Evolutionary conservation across 2,888 invertebrate species (phyloP), one percentile per base, ranked within the genome.

Genomic region (Rapana venosa): DNA sequence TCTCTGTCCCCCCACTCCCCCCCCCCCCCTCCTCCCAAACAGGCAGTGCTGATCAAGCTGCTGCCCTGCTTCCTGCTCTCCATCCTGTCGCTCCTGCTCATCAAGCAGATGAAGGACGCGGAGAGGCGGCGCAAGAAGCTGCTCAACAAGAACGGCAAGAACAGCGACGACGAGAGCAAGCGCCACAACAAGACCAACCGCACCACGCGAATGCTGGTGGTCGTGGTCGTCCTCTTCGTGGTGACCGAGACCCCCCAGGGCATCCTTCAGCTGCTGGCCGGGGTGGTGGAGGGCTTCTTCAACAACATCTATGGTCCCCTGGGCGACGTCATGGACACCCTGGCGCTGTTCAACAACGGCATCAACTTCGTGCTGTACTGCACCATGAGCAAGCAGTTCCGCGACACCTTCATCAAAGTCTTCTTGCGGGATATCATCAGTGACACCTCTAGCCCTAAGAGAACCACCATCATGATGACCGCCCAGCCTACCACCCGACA

Each of bases 311-410:
- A 99, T 96, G 92, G 93, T 22, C 96, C 96, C 20, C 94, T 97
- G 35, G 96, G 96, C 6, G 98, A 98, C 95, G 95, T 98, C 89
- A 98, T 99, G 97, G 99, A 99, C 96, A 97, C 98, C 90, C 96
- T 99, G 94, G 98, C 99, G 1, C 97, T 99, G 91, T 96, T 98
- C 94, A 99, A 99, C 96, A 98, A 98, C 17, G 98, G 98, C 0
- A 98, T 99, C 91, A 99, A 98, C 96, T 99, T 99, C 95, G 97
- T 99, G 90, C 97, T 99, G 58, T 99, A 99, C 96, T 99, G 98
- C 95, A 97, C 98, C 88, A 99, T 99, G 99, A 98, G 98, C 91
- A 97, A 98, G 93, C 99, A 99, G 97, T 99, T 99, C 96, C 97
- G 99, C 58, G 95, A 96, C 91, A 97, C 97, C 6, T 97, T 97